phyloP scores from a whole-genome alignment of 2,797 vertebrate genomes.

The Ptychobarbus kaznakovi region DNA sequence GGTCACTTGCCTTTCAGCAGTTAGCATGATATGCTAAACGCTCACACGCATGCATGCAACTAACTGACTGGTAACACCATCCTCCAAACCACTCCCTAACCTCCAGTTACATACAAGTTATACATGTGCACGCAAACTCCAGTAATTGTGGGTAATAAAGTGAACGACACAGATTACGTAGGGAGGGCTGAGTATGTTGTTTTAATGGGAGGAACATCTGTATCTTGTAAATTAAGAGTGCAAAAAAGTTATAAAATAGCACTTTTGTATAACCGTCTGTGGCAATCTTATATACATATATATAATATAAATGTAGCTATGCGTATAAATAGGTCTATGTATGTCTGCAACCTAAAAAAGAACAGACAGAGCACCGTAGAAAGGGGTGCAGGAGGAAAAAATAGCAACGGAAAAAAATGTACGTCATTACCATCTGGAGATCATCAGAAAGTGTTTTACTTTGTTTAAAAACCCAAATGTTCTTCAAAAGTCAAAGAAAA shows the following conservation, averaged over 20 bases:
- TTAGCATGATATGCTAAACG: constrained; percentile 69
- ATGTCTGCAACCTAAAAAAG: constrained; percentile 27
- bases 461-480: background rate
- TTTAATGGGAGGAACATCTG: constrained; percentile 69
- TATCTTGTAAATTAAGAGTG: constrained; percentile 66
- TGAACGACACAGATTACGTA: constrained; percentile 70
- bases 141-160: constrained; percentile 73
- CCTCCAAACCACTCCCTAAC: constrained; percentile 67
- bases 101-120: constrained; percentile 48
- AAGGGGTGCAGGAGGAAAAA: background rate
- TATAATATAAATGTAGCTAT: background rate
- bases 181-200: constrained; percentile 73
- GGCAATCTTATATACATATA: background rate
- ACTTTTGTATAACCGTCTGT: constrained; percentile 31
- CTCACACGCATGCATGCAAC: constrained; percentile 61
- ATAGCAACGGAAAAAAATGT: constrained; percentile 9
- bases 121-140: constrained; percentile 54
- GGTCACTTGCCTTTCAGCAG: constrained; percentile 62
- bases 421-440: constrained; percentile 51
- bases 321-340: background rate
- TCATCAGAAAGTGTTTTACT: constrained; percentile 33
- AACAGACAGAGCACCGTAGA: background rate
- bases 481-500: constrained; percentile 8
- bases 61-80: constrained; percentile 65
- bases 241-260: constrained; percentile 68